Evolutionary conservation across 1,140 invertebrate genomes (phyloP), one percentile per base, ranked within the genome.

Genomic region (Sitodiplosis mosellana): DNA sequence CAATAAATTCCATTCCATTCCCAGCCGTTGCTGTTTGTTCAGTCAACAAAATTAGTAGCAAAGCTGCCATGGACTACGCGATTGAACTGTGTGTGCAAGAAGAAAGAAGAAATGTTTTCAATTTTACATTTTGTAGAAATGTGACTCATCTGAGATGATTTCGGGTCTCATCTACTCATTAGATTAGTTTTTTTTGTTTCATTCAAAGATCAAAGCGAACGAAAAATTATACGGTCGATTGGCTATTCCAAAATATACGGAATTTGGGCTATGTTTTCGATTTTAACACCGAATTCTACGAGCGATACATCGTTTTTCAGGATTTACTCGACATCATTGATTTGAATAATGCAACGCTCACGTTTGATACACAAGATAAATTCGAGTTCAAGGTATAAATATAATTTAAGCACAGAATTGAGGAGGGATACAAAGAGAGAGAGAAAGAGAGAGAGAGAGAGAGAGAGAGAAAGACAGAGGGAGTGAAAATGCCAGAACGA

Each of bases 21-120:
- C 73, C 74, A 6, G 72, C 65, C 0, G 56, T 76, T 0, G 67
- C 68, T 1, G 47, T 76, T 4, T 76, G 74, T 52, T 69, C 69
- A 47, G 51, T 69, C 8, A 76, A 76, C 53, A 68, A 69, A 48
- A 69, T 76, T 12, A 72, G 70, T 51, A 61, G 54, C 46, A 59
- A 55, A 19, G 55, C 56, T 18, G 57, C 65, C 5, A 34, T 53
- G 1, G 33, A 57, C 14, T 52, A 59, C 33, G 63, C 65, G 7
- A 43, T 51, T 27, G 42, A 56, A 47, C 51, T 64, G 69, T 71
- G 54, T 61, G 62, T 12, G n/a, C n/a, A n/a, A n/a, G n/a, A n/a
- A n/a, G n/a, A n/a, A n/a, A n/a, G n/a, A n/a, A n/a, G n/a, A n/a
- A n/a, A n/a, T n/a, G n/a, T n/a, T n/a, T n/a, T n/a, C n/a, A n/a